Evolutionary conservation across 2,888 invertebrate species (phyloP).

Genomic region (Camptogramma bilineatum): DNA sequence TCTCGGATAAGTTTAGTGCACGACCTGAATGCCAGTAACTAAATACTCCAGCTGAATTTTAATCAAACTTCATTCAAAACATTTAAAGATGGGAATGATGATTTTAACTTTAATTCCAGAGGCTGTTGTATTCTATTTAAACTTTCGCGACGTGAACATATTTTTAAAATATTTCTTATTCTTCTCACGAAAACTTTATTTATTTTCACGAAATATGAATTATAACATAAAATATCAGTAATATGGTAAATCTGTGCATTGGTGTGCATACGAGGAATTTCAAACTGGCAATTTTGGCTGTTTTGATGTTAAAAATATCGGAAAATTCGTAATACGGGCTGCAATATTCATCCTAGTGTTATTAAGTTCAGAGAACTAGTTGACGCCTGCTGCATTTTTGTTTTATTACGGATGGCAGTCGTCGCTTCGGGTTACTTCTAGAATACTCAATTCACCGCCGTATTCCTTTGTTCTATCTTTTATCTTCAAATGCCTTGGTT

Average conservation of each 20-base stretch:
- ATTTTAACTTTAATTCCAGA: conserved; percentile 17
- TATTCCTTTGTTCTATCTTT: too few species aligned
- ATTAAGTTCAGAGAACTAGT: background rate
- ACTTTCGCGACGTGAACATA: background rate
- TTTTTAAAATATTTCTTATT: too few species aligned
- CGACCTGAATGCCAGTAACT: conserved; percentile 35
- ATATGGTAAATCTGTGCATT: too few species aligned
- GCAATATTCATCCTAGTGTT: background rate
- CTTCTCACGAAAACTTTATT: too few species aligned
- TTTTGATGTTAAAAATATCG: background rate
- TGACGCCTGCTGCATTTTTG: background rate
- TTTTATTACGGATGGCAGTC: too few species aligned
- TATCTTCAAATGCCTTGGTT: too few species aligned
- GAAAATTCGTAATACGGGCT: background rate
- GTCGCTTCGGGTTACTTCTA: background rate
- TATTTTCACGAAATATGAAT: too few species aligned
- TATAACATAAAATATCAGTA: too few species aligned
- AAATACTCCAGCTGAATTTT: conserved; percentile 39
- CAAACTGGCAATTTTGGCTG: too few species aligned
- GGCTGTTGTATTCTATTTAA: conserved; percentile 2
- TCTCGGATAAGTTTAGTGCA: conserved; percentile 33
- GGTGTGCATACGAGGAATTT: too few species aligned
- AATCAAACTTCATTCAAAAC: conserved; percentile 39
- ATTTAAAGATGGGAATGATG: conserved; percentile 25
- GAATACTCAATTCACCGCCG: background rate